phyloP scores from a whole-genome alignment of 2,888 invertebrate genomes.

The Diplazon laetatorius region DNA sequence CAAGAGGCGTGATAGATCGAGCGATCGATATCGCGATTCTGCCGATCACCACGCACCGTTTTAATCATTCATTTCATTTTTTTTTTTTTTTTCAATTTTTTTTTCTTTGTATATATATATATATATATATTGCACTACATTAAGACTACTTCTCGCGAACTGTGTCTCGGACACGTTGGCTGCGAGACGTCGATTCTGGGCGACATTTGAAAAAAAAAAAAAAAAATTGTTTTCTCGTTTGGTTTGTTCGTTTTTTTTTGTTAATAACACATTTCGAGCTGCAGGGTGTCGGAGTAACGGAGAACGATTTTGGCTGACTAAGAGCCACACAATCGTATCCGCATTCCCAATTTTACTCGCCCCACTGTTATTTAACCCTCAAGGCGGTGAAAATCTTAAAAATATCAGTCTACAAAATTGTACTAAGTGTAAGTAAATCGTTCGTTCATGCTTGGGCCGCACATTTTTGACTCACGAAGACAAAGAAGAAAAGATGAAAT shows the following conservation, averaged over 20 bases:
- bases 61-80: too few relatives aligned
- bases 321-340: background rate
- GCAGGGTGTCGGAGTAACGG: constrained; percentile 17
- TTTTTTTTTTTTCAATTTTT: constrained; percentile 3
- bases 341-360: constrained; percentile 7
- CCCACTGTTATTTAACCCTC: constrained; percentile 4
- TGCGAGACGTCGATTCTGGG: constrained; percentile 40
- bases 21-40: constrained; percentile 22
- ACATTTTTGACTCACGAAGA: constrained; percentile 11
- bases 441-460: constrained; percentile 40
- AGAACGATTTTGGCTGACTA: background rate
- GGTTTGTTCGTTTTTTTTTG: constrained; percentile 6
- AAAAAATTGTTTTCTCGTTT: constrained; percentile 31
- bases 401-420: constrained; percentile 81
- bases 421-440: constrained; percentile 71
- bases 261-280: constrained; percentile 21
- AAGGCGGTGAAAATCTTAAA: constrained; percentile 76
- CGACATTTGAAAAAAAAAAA: too few relatives aligned
- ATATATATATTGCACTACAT: constrained; percentile 77
- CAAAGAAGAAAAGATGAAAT: too few relatives aligned
- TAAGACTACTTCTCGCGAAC: constrained; percentile 78
- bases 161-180: constrained; percentile 63
- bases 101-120: constrained; percentile 1
- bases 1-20: constrained; percentile 34
- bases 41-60: constrained; percentile 16